A percentile compares a stretch with the other conserved stretches of the same genome.
Evolutionary conservation across 2,113 vertebrate genomes (phyloP).

Genomic region (Ictalurus punctatus): DNA sequence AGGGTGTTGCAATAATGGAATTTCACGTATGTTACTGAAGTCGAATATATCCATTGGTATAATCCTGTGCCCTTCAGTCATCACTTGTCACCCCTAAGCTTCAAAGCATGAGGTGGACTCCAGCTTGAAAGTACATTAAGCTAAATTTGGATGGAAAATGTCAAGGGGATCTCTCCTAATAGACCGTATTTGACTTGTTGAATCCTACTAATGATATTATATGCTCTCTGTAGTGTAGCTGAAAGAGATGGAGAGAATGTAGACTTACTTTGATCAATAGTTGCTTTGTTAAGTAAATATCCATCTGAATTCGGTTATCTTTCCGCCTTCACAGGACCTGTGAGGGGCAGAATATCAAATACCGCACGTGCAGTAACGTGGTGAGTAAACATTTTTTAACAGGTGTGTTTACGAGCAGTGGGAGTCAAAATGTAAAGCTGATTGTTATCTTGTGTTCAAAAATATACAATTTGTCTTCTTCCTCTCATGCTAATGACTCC

Average conservation of each 20-base stretch:
- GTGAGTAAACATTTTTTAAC: conserved; percentile 73
- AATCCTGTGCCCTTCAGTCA: conserved; percentile 58
- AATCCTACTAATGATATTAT: conserved; percentile 41
- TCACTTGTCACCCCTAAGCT: conserved; percentile 59
- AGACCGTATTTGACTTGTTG: conserved; percentile 54
- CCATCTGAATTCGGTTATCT: conserved; percentile 28
- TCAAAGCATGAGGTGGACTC: conserved; percentile 62
- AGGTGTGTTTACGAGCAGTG: neutral
- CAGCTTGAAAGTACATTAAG: conserved; percentile 60
- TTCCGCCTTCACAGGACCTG: conserved; percentile 79
- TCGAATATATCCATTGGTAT: conserved; percentile 54
- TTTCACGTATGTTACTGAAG: conserved; percentile 59
- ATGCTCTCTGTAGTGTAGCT: conserved; percentile 25
- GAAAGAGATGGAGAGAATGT: neutral
- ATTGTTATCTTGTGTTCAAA: neutral
- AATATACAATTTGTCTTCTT: neutral
- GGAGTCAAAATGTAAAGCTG: neutral
- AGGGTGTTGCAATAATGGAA: conserved; percentile 64
- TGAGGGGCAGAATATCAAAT: conserved; percentile 94
- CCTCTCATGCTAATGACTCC: neutral
- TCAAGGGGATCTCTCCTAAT: conserved; percentile 54
- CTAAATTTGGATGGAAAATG: conserved; percentile 57
- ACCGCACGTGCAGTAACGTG: conserved; percentile 96
- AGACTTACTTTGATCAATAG: neutral
- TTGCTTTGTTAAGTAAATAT: neutral